Evolutionary conservation across 2,888 invertebrate species (phyloP), one percentile per base, ranked within the genome.

Genomic region (Hirtodrosophila alboralis): DNA sequence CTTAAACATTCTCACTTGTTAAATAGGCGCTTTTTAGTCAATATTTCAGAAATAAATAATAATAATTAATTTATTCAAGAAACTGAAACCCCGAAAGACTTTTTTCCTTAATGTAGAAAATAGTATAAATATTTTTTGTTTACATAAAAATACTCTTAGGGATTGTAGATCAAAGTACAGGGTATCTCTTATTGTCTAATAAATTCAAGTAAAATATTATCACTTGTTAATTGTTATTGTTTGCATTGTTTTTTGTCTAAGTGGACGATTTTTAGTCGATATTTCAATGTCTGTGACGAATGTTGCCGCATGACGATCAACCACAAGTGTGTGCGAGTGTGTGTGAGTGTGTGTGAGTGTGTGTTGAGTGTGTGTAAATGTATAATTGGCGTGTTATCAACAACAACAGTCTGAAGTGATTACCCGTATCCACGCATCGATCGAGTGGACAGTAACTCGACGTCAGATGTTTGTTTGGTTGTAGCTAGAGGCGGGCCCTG

Each of bases 181-280:
- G 18, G 18, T 4, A 5, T 21, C 18, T 21, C 18, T 3, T 21
- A 21, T n/a, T n/a, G 18, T 21, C 18, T 3, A 5, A 5, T 5
- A 21, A 3, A 21, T 5, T 21, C 18, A 5, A 21, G n/a, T 27
- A 9, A 13, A 10, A 14, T 4, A 14, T n/a, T 44, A 5, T 37
- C 37, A 4, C 18, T 27, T 27, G 3, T 34, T 8, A 16, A 23
- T 1, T 18, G 23, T 28, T 41, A 36, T 33, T 33, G 23, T 27
- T 18, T 14, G 18, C 30, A 8, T 36, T 41, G 45, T 43, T 43
- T 44, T 21, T 6, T 14, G 0, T n/a, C 37, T 43, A 75, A 70
- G 71, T 78, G 71, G 56, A 53, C 47, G 59, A 58, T 56, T 74
- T 65, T 63, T 47, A 57, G 58, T 76, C 52, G 60, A 51, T 54